These are phyloP conservation scores for Probosciger aterrimus DNA, from an alignment of 2,113 vertebrate genomes.

Conservation along the genomic window DNA sequence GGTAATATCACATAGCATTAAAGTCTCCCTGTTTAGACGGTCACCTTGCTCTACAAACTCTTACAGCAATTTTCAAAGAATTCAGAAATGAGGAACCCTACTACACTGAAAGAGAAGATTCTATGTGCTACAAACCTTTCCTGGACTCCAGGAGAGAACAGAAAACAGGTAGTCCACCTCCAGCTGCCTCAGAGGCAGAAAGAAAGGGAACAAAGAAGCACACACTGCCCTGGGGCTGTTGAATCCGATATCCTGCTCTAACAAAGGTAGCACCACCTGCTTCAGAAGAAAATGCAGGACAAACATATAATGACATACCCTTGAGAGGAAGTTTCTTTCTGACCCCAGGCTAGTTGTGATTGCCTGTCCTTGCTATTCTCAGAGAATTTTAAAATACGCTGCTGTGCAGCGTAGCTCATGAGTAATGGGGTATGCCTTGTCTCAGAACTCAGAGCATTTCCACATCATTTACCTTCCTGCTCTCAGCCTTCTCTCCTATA, in stretches of 20 bases:
- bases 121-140: background rate
- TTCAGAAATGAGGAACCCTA: background rate
- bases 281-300: background rate
- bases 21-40: background rate
- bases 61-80: background rate
- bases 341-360: background rate
- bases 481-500: background rate
- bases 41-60: background rate
- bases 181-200: background rate
- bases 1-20: background rate
- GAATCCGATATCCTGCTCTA: background rate
- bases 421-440: background rate
- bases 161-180: background rate
- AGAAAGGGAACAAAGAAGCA: background rate
- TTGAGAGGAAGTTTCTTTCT: slow-evolving; percentile 3
- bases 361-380: background rate
- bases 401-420: background rate
- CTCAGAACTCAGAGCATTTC: background rate
- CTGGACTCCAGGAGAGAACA: background rate
- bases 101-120: background rate
- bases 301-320: background rate
- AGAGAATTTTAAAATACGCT: background rate
- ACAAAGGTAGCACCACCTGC: background rate
- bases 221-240: background rate
- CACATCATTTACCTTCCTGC: background rate